Evolutionary conservation across 2,888 invertebrate species (phyloP), one percentile per base, ranked within the genome.

Genomic region (Polietes domitor): DNA sequence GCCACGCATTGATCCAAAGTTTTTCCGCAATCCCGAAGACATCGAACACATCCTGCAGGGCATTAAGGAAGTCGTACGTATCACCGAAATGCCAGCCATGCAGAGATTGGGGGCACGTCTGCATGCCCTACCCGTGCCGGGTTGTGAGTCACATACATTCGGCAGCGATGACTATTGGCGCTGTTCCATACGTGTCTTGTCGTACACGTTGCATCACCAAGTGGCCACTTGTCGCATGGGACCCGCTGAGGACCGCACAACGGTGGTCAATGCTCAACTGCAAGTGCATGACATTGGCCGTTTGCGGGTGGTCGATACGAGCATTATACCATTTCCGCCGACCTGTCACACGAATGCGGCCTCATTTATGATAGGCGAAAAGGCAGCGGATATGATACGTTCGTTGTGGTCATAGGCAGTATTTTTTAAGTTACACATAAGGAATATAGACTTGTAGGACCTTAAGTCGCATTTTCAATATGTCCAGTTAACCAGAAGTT

Each of bases 141-240:
- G 93, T 0, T 95, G 95, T 89, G 92, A 92, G 28, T 85, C 89
- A 0, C 86, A 91, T 19, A 82, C 85, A 3, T 94, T 94, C 80
- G 94, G 93, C 85, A 93, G 94, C 0, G 95, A 96, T 81, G 94
- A 93, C 37, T 96, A 96, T 88, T 96, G 96, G 95, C 94, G 94
- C 85, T 96, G 96, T 89, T 94, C 95, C 1, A 91, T 95, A 10
- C 93, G 94, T 15, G 94, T 93, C 15, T 91, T 94, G 50, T 94
- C 95, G 0, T 93, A 93, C 19, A 94, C 95, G 0, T 91, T 95
- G 43, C 95, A 95, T 87, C 95, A 95, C 89, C 94, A 95, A 87
- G 93, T 94, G 83, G 94, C 94, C 5, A 95, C 96, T 0, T 95
- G 95, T 85, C 95, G 95, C 87, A 96, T 96, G 96, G 96, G 96